Evolutionary conservation across 35 echinoderm and acorn worm genomes (phyloP).

Genomic region (Apostichopus japonicus): DNA sequence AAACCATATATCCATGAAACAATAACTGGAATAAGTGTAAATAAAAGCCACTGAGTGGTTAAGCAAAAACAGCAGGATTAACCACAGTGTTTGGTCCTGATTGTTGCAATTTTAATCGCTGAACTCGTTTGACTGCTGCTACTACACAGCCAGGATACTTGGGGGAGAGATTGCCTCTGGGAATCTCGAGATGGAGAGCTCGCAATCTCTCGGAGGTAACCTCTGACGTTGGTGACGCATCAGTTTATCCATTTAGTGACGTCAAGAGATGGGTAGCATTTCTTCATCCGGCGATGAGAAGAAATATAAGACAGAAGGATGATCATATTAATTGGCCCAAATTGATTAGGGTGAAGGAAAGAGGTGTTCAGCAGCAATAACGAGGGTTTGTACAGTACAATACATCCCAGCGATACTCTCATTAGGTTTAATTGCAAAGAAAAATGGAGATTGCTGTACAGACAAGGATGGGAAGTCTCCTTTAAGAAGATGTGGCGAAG

Average conservation of each 20-base stretch:
- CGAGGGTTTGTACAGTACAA: too few species aligned
- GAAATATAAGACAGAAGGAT: constrained; percentile 32
- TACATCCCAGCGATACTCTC: too few species aligned
- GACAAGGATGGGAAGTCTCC: too few species aligned
- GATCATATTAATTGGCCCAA: constrained; percentile 32
- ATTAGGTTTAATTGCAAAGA: too few species aligned
- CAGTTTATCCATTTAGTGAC: constrained; percentile 28
- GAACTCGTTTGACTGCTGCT: not conserved
- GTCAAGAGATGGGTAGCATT: constrained; percentile 34
- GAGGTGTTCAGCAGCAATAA: too few species aligned
- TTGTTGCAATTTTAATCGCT: not conserved
- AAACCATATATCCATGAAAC: too few species aligned
- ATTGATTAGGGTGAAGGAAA: constrained; percentile 16
- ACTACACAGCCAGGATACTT: not conserved
- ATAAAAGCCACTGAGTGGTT: too few species aligned
- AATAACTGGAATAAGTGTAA: too few species aligned
- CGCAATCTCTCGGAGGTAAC: not conserved
- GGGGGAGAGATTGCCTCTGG: not conserved
- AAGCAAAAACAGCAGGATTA: not conserved
- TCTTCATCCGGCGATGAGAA: constrained; percentile 18
- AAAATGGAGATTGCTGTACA: too few species aligned
- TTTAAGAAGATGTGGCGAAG: too few species aligned
- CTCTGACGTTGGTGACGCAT: constrained; percentile 14
- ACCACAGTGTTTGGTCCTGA: not conserved
- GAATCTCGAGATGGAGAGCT: not conserved